Percentiles rank a stretch among this genome's conserved stretches.
Evolutionary conservation across 2,113 vertebrate species (phyloP).

Genomic region (Gallinago paraguaiae): DNA sequence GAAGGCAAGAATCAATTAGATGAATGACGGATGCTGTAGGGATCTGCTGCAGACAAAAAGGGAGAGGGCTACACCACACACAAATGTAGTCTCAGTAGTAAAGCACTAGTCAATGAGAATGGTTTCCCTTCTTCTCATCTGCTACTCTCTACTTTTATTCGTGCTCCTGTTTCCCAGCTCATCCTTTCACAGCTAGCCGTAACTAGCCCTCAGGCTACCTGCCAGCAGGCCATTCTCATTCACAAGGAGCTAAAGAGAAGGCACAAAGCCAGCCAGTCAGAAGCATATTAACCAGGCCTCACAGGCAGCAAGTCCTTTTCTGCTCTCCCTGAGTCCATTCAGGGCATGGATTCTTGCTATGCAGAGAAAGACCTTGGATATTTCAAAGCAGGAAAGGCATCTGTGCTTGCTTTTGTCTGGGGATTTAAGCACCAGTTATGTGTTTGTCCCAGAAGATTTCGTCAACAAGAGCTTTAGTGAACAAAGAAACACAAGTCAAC

Average conservation of each 20-base stretch:
- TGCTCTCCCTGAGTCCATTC: neutral
- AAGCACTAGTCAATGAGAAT: neutral
- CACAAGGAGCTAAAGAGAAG: conserved; percentile 54
- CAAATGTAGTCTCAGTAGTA: neutral
- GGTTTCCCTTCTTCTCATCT: neutral
- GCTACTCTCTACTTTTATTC: conserved; percentile 14
- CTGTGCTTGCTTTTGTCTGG: conserved; percentile 26
- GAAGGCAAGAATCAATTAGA: neutral
- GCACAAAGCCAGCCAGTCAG: conserved; percentile 66
- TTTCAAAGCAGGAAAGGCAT: conserved; percentile 52
- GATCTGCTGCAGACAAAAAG: neutral
- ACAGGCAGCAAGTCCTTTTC: neutral
- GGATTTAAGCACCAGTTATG: conserved; percentile 34
- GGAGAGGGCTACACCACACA: neutral
- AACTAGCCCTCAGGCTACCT: conserved; percentile 72
- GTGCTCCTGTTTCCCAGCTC: conserved; percentile 42
- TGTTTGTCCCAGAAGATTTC: conserved; percentile 30
- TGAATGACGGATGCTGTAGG: neutral
- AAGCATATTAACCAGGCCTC: conserved; percentile 49
- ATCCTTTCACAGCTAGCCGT: conserved; percentile 68
- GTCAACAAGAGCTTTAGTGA: conserved; percentile 46
- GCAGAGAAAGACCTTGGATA: conserved; percentile 9
- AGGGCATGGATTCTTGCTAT: conserved; percentile 27
- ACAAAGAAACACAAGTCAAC: conserved; percentile 35
- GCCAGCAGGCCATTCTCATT: conserved; percentile 75